Evolutionary conservation across 2,797 vertebrate genomes (phyloP), one percentile per base, ranked within the genome.

Genomic region (Myotis vivesi): DNA sequence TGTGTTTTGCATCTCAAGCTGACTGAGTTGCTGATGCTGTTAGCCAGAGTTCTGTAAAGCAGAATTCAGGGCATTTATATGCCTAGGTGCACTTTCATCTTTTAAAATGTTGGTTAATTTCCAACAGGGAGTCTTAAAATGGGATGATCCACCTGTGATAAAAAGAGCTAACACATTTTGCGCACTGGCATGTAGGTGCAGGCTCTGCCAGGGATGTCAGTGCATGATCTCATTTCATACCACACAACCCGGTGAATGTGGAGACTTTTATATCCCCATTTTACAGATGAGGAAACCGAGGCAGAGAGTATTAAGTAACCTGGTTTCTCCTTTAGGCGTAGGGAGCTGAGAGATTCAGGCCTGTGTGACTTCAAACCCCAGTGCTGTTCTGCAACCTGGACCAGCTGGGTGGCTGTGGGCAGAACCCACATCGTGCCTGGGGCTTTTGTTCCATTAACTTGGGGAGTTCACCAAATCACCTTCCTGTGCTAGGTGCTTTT

Each of bases 231-330:
- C 38, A 33, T 41, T 91, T 62, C 88, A 66, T 38, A 44, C 20
- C 9, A 79, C 17, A 36, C 0, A 17, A n/a, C 28, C 86, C 84
- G 25, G 15, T n/a, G 25, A 87, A 66, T 30, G 59, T 36, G n/a
- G 51, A 17, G 55, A 28, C 28, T 82, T 95, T 82, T 66, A 49
- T 55, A 13, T 55, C 64, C 20, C 57, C 30, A 3, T 85, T 87
- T 96, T 69, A 87, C 28, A 76, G 81, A 64, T 46, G 46, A 81
- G 92, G 80, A 91, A 81, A 82, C 30, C 30, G 66, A 92, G 66
- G 49, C 30, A 19, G 62, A 92, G n/a, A 85, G 25, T 38, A 25
- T 66, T 15, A 64, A 86, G n/a, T 76, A 89, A 84, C 23, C 20
- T 83, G 33, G 51, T 82, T 91, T 95, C 36, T 95, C 44, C 66